Percentiles rank a stretch among this genome's conserved stretches.
phyloP scores from a whole-genome alignment of 2,113 vertebrate genomes.

The Pseudorhombus dupliciocellatus region DNA sequence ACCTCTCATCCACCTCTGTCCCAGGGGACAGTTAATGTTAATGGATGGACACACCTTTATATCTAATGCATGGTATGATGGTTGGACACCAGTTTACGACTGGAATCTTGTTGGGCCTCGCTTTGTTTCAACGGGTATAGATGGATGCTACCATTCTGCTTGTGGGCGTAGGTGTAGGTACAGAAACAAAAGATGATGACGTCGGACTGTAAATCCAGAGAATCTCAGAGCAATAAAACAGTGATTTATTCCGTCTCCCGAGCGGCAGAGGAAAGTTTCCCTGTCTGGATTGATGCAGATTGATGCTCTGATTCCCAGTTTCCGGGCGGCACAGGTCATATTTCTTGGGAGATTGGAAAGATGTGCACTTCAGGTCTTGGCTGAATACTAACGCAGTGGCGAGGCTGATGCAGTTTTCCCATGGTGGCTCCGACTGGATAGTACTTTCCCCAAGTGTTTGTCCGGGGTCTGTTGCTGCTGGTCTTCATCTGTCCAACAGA shows the following conservation, averaged over 20 bases:
- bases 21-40: not conserved
- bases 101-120: too few species aligned
- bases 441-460: not conserved
- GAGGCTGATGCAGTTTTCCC: not conserved
- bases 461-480: not conserved
- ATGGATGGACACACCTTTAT: not conserved
- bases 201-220: not conserved
- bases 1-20: not conserved
- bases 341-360: slow-evolving; percentile 42
- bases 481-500: not conserved
- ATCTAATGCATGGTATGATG: too few species aligned
- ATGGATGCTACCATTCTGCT: too few species aligned
- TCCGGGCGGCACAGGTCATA: slow-evolving; percentile 19
- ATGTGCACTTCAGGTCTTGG: slow-evolving; percentile 7
- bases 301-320: slow-evolving; percentile 16
- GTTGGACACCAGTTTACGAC: too few species aligned
- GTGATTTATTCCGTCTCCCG: slow-evolving; percentile 21
- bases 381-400: too few species aligned
- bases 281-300: slow-evolving; percentile 42
- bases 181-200: not conserved
- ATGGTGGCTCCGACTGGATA: not conserved
- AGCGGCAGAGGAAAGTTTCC: not conserved
- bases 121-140: too few species aligned
- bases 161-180: too few species aligned
- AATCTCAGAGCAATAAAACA: slow-evolving; percentile 18